Percentiles rank a stretch among this genome's conserved stretches.
These are phyloP conservation scores for Nannobrachium achirus DNA, from an alignment of 2,113 vertebrate species.

Conservation along the genomic window DNA sequence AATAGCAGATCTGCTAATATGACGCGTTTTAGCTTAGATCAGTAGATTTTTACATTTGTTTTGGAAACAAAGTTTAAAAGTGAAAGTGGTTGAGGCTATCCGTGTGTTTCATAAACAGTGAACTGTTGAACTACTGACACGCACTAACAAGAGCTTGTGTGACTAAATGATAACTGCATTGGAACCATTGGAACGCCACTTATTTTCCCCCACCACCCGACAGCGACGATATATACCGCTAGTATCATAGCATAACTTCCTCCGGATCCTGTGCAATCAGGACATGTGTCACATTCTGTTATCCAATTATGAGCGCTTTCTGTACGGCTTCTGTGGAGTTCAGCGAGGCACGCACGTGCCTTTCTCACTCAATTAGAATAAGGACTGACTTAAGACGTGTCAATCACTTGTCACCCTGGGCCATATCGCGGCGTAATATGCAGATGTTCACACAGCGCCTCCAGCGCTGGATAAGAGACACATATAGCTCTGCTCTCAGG, in stretches of 20 bases:
- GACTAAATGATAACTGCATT: too few relatives aligned
- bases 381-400: slow-evolving; percentile 26
- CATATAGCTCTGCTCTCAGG: slow-evolving; percentile 16
- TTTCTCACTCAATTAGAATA: slow-evolving; percentile 14
- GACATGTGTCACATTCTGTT: not conserved
- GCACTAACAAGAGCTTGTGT: too few relatives aligned
- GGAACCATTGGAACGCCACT: too few relatives aligned
- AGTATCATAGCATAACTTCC: not conserved
- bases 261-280: not conserved
- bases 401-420: slow-evolving; percentile 54
- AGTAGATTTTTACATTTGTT: too few relatives aligned
- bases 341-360: not conserved
- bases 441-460: slow-evolving; percentile 34
- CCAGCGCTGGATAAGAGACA: slow-evolving; percentile 43
- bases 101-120: too few relatives aligned
- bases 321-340: not conserved
- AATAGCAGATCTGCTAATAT: too few relatives aligned
- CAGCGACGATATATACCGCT: not conserved
- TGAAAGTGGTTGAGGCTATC: too few relatives aligned
- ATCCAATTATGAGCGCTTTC: not conserved
- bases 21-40: too few relatives aligned
- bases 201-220: too few relatives aligned
- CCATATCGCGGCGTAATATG: slow-evolving; percentile 35
- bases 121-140: too few relatives aligned
- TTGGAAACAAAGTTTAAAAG: too few relatives aligned